These are phyloP conservation scores for Halcyon senegalensis DNA, from an alignment of 2,113 vertebrate genomes.

Conservation along the genomic window DNA sequence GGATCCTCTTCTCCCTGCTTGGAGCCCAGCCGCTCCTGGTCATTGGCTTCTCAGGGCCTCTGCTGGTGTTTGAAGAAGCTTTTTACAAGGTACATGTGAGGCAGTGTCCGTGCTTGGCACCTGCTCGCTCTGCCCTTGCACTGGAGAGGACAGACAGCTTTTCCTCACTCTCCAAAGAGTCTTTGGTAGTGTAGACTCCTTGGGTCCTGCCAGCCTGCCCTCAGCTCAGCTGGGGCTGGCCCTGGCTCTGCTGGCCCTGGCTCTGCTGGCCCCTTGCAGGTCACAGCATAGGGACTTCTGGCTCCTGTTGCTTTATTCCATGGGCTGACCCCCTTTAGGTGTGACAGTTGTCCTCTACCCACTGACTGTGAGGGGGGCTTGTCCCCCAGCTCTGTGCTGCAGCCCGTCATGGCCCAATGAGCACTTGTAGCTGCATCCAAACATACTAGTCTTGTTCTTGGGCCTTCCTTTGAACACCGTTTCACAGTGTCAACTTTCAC, in stretches of 20 bases:
- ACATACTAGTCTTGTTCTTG: neutral
- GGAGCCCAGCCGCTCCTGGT: constrained; percentile 95
- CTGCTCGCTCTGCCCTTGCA: neutral
- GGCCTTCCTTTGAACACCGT: neutral
- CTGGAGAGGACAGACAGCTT: neutral
- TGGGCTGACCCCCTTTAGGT: neutral
- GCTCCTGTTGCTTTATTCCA: neutral
- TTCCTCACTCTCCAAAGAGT: neutral
- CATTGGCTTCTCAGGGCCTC: constrained; percentile 94
- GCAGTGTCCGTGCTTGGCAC: neutral
- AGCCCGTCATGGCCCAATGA: neutral
- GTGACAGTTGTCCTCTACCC: neutral
- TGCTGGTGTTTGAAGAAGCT: constrained; percentile 97
- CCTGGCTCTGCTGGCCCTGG: neutral
- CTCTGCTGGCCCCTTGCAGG: neutral
- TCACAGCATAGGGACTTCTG: rapidly evolving
- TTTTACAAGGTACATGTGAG: constrained; percentile 87
- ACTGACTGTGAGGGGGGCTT: neutral
- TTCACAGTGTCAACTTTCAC: neutral
- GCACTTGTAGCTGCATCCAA: neutral
- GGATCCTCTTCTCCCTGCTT: constrained; percentile 91
- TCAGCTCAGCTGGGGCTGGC: neutral
- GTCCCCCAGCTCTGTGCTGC: neutral
- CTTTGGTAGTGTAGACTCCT: neutral
- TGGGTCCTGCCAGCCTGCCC: neutral